These are phyloP conservation scores for Glyphotaelius pellucidus DNA, from an alignment of 2,888 invertebrate genomes.

Conservation along the genomic window DNA sequence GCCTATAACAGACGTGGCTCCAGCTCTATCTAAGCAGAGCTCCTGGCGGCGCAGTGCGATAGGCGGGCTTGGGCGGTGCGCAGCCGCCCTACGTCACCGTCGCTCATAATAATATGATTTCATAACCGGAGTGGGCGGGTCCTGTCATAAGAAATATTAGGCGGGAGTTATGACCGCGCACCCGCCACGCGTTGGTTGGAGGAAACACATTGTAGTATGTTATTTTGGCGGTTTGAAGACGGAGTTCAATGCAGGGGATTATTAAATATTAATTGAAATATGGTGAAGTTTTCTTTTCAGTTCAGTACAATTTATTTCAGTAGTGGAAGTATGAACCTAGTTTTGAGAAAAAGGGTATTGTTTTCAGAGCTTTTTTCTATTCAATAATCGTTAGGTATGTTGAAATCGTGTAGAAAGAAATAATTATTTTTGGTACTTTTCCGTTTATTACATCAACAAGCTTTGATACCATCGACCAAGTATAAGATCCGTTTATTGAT, in stretches of 20 bases:
- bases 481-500: too few relatives aligned
- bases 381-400: not conserved
- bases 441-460: too few relatives aligned
- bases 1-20: not conserved
- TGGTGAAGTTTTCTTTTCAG: not conserved
- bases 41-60: not conserved
- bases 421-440: too few relatives aligned
- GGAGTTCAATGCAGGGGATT: not conserved
- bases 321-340: not conserved
- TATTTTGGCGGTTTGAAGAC: not conserved
- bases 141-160: slow-evolving; percentile 60
- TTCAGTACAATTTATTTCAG: not conserved
- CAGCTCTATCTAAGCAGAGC: not conserved
- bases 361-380: not conserved
- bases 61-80: slow-evolving; percentile 42
- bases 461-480: too few relatives aligned
- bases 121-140: slow-evolving; percentile 54
- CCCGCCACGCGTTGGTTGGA: slow-evolving; percentile 44
- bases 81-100: slow-evolving; percentile 51
- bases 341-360: not conserved
- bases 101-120: slow-evolving; percentile 58
- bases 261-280: not conserved
- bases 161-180: slow-evolving; percentile 54
- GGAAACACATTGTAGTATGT: not conserved
- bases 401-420: not conserved